Evolutionary conservation across 2,797 vertebrate genomes (phyloP).

Genomic region (Vespertilio murinus): DNA sequence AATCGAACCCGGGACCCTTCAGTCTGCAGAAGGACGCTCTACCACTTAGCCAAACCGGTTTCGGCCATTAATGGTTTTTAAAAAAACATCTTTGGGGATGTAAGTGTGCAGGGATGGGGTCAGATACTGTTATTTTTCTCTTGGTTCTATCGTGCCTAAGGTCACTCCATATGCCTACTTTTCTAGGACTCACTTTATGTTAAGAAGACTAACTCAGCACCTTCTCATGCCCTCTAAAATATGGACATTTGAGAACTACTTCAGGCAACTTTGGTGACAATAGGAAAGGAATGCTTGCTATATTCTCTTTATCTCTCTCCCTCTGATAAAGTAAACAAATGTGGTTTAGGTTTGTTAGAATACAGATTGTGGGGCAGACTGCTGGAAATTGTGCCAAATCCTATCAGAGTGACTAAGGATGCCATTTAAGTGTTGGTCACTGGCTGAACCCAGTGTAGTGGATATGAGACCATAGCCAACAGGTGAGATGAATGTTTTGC

Average conservation of each 20-base stretch:
- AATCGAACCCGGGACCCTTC: no score
- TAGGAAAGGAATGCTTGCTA: neutral
- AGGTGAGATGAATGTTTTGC: neutral
- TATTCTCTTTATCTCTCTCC: neutral
- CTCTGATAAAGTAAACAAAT: slow-evolving; percentile 7
- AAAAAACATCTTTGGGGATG: neutral
- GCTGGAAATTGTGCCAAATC: neutral
- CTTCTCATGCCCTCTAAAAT: neutral
- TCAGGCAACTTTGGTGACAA: neutral
- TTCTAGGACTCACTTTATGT: slow-evolving; percentile 30
- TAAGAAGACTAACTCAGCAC: neutral
- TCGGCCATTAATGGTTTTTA: neutral
- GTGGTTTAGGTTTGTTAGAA: neutral
- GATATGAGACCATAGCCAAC: neutral
- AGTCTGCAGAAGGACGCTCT: no score
- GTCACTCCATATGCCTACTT: neutral
- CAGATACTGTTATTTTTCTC: neutral
- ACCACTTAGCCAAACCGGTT: no score
- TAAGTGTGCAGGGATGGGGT: neutral
- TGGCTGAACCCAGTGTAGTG: neutral
- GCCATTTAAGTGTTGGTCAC: neutral
- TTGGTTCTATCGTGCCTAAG: neutral
- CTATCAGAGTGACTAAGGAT: neutral
- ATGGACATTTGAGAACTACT: neutral
- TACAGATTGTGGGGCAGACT: neutral